phyloP scores from a whole-genome alignment of 2,113 vertebrate species.

The Pimephales promelas region DNA sequence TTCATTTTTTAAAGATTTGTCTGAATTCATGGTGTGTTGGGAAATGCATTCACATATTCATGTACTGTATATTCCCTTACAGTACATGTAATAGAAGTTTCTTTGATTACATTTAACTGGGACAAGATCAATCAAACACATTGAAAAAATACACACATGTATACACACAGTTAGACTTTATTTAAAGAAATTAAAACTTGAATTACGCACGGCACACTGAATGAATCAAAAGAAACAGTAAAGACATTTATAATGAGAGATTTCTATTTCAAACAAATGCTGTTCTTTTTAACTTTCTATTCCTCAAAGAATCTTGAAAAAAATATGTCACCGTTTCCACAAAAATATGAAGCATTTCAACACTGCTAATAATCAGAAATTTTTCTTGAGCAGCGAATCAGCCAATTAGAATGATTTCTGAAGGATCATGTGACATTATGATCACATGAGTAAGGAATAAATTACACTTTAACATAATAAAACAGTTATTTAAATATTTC shows the following conservation, averaged over 20 bases:
- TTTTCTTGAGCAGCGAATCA: background rate
- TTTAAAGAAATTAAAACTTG: background rate
- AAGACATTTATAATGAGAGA: background rate
- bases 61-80: no score
- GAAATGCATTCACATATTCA: no score
- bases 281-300: no score
- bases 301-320: background rate
- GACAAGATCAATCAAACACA: background rate
- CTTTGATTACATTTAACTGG: background rate
- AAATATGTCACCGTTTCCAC: background rate
- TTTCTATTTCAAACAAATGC: background rate
- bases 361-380: background rate
- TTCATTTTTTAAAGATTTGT: background rate
- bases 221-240: background rate
- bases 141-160: no score
- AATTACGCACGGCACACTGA: background rate
- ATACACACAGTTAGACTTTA: no score
- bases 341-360: background rate
- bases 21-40: background rate
- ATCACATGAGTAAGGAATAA: background rate
- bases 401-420: background rate
- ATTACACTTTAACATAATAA: background rate
- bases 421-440: background rate
- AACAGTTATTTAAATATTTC: background rate
- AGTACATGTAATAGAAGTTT: background rate